Percentiles rank a stretch among this genome's conserved stretches.
phyloP scores from a whole-genome alignment of 1,140 invertebrate genomes.

The Potamilus streckersoni region DNA sequence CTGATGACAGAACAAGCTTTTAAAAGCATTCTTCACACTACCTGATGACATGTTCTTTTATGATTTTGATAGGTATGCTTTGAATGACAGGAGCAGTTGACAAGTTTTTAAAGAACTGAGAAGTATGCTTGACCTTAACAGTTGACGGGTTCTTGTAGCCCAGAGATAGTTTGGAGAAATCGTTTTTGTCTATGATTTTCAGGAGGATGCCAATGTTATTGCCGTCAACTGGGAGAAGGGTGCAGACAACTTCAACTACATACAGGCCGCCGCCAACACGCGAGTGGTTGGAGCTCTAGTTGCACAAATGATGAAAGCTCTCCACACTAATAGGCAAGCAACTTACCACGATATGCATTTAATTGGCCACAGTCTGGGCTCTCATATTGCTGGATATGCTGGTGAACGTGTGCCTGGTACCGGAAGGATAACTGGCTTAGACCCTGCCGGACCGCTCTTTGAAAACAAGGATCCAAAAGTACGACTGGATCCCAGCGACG shows the following conservation, averaged over 20 bases:
- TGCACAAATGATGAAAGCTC: constrained; percentile 77
- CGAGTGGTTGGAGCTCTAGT: constrained; percentile 91
- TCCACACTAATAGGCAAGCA: constrained; percentile 15
- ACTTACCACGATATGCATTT: constrained; percentile 43
- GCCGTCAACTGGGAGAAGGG: constrained; percentile 96
- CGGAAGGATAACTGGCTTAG: constrained; percentile 80
- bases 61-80: no score
- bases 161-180: no score
- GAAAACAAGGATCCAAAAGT: constrained; percentile 67
- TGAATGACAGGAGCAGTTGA: no score
- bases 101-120: no score
- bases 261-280: constrained; percentile 91
- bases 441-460: constrained; percentile 79
- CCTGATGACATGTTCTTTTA: no score
- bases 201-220: constrained; percentile 86
- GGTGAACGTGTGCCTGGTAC: constrained; percentile 62
- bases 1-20: no score
- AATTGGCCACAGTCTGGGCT: constrained; percentile 61
- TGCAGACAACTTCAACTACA: constrained; percentile 85
- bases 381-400: constrained; percentile 58
- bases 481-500: constrained; percentile 74
- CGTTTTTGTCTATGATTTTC: background rate
- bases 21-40: no score
- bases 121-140: no score
- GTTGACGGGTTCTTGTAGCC: no score